Evolutionary conservation across 2,113 vertebrate genomes (phyloP).

Genomic region (Mellivora capensis): DNA sequence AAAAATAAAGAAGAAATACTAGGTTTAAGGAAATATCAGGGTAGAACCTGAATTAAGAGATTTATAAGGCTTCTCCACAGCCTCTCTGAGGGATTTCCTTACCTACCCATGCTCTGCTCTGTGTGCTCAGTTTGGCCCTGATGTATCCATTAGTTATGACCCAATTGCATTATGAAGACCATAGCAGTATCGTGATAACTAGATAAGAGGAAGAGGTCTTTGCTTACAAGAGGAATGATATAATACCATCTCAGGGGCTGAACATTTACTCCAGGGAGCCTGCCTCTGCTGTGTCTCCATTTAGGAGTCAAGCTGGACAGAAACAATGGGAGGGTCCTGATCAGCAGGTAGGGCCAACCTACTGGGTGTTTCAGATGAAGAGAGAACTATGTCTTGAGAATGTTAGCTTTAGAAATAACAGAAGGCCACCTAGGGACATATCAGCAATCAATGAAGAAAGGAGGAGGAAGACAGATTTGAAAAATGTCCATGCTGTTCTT

Average conservation of each 20-base stretch:
- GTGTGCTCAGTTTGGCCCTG: background rate
- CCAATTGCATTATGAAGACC: background rate
- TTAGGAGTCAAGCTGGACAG: background rate
- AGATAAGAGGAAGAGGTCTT: background rate
- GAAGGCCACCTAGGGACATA: background rate
- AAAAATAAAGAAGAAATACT: background rate
- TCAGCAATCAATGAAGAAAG: background rate
- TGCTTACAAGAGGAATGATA: background rate
- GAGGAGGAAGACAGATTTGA: background rate
- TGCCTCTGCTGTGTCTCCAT: background rate
- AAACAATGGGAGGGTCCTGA: background rate
- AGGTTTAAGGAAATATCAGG: background rate
- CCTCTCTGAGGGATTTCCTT: background rate
- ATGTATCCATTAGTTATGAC: background rate
- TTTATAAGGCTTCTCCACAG: background rate
- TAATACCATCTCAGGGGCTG: background rate
- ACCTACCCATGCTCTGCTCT: background rate
- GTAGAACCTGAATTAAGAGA: background rate
- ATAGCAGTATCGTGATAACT: background rate
- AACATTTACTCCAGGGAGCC: background rate
- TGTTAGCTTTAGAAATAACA: background rate
- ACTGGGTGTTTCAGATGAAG: background rate
- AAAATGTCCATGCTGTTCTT: conserved; percentile 2
- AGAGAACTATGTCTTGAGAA: background rate
- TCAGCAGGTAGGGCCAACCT: background rate